These are phyloP conservation scores for Nannobrachium achirus DNA, from an alignment of 2,113 vertebrate genomes.

Conservation along the genomic window DNA sequence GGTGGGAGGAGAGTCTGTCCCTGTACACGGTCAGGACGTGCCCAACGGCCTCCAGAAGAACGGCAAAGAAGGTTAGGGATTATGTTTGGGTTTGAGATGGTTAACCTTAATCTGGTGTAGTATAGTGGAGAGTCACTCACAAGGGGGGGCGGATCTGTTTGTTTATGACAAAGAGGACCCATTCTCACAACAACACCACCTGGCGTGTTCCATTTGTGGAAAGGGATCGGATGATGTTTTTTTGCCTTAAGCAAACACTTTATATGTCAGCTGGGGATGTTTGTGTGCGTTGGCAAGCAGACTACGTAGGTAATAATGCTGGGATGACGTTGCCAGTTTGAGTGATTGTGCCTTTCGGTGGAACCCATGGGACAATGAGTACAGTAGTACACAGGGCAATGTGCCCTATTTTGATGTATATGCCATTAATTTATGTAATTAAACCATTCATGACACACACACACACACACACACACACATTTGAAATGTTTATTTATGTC, in stretches of 20 bases:
- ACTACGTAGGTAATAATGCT: not conserved
- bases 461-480: no score
- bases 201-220: not conserved
- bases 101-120: not conserved
- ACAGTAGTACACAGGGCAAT: no score
- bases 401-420: no score
- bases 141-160: not conserved
- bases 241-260: slow-evolving; percentile 1
- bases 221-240: not conserved
- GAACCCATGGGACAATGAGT: not conserved
- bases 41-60: slow-evolving; percentile 85
- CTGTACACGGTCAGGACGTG: slow-evolving; percentile 76
- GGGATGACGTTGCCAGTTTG: not conserved
- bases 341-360: not conserved
- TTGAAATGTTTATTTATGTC: no score
- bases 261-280: slow-evolving; percentile 5
- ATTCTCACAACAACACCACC: not conserved
- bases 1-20: slow-evolving; percentile 86
- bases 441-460: no score
- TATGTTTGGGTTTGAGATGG: not conserved
- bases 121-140: not conserved
- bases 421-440: no score
- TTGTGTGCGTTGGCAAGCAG: not conserved
- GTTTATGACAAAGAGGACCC: not conserved
- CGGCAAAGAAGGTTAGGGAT: slow-evolving; percentile 74